Base-by-base conservation (phyloP, 92 coral and sea anemone genomes). In the Pocillopora grandis region DNA sequence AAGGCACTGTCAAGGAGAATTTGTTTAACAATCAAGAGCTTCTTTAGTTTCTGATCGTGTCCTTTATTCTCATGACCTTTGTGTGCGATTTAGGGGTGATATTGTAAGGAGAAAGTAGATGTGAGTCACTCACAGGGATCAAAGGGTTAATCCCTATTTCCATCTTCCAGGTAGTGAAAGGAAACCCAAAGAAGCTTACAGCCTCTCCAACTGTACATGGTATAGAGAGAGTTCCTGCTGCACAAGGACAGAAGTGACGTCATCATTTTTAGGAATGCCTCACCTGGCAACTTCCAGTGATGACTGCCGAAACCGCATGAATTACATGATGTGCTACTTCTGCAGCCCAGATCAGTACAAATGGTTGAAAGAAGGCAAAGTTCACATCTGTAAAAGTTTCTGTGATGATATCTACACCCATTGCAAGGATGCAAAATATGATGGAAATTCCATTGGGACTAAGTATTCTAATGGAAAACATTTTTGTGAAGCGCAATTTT, bases 171-270 rank as follows among this genome's bases (percentile, higher is more conserved):
- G 98, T 65, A 86, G 85, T 74, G 93, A 87, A 12, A 91, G 98
- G 35, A 86, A 73, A 21, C 98, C 98, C 12, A 93, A 90, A 57
- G 98, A 95, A 69, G 86, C 97, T 10, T 95, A 95, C 94, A 92
- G 98, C 86, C 91, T 95, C 56, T 95, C 98, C 20, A 95, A 95
- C 84, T 95, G 98, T 64, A 94, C 98, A 2, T 95, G 98, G 98
- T 95, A 84, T 81, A 90, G 93, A 48, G 98, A 95, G 37, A 90
- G 90, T 18, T 89, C 98, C 6, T 95, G 98, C 68, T 95, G 98
- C 63, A 85, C 91, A n/a, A 90, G 97, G 75, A 95, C 98, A 71
- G 98, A 95, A 80, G 98, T 94, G 31, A 94, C 97, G 14, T 94
- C 98, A 65, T 92, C 88, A 52, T 95, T 94, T 83, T 80, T 77